Base-by-base conservation (phyloP, 2,888 invertebrate species). In the Ophion slaviceki region DNA sequence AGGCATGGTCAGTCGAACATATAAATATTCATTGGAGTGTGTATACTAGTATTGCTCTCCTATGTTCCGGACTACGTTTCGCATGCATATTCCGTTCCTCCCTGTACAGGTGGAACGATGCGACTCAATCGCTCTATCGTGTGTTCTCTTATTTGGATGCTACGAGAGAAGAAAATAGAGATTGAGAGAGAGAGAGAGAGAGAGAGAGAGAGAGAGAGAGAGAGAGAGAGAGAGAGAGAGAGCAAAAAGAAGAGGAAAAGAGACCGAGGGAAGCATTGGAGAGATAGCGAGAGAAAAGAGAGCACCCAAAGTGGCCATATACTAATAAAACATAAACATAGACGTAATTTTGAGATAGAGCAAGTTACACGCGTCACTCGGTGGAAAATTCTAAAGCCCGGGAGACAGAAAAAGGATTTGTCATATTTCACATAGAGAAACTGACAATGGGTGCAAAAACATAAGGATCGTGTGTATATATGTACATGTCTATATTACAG, bases 21-120 rank as follows among this genome's bases (percentile, higher is more conserved):
- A 85, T 88, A 89, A 89, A 89, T 88, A 87, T 80, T 86, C 87
- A 84, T 72, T 53, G 61, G 53, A 47, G 66, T 28, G 76, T 74
- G 61, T 80, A 70, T 72, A 78, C 57, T 68, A 79, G 74, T 79
- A 75, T 84, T 75, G 79, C 75, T 66, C 68, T 57, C 57, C 66
- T 40, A 59, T 57, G 57, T 20, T 45, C 28, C n/a, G 45, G 70
- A 36, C 75, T 80, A 72, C 70, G 72, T 80, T 84, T 80, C 80
- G 53, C 84, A 80, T 80, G 80, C 80, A 84, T 84, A 84, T 84
- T 84, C 84, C 71, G 70, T 80, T 71, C 71, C 61, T 64, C 75
- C 76, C 77, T 76, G 67, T 80, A 80, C 59, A 62, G 62, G 72
- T 61, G 59, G 53, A 67, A 74, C 80, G 80, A 84, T 61, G 47